Evolutionary conservation across 2,113 vertebrate genomes (phyloP), one percentile per base, ranked within the genome.

Genomic region (Melanerpes formicivorus): DNA sequence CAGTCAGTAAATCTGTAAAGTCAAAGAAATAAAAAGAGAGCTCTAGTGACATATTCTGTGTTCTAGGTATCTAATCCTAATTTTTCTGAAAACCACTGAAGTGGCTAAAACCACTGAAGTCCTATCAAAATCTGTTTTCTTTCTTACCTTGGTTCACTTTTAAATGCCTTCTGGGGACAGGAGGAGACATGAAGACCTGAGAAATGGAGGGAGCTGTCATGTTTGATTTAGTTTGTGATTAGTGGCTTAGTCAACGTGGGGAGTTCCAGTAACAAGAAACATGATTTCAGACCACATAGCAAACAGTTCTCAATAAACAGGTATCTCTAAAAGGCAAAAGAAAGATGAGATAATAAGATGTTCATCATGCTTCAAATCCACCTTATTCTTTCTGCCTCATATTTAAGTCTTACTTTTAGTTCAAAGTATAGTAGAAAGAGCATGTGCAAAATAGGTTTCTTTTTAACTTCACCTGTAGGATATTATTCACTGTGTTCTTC

Each of bases 401-500:
- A 21, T 25, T 76, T 58, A 60, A 63, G 19, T 81, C 77, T 67
- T 62, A 67, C 25, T 37, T 54, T 63, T 37, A 26, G 34, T 40
- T 63, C 5, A 60, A 46, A 55, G 18, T 91, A 87, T 52, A 90
- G 70, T 88, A 85, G 56, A 88, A 95, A 80, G 83, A 87, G 52
- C 63, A 66, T 87, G 78, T 16, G 11, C 59, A 95, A 90, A 95
- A 91, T 6, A 56, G 81, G 78, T 95, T 94, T 94, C 95, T 63
- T 71, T 93, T 44, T 44, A 44, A 89, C 95, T 74, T 88, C 77
- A 95, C 75, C 84, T 69, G 19, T 46, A 59, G 54, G 88, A 91
- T 95, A 87, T 76, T 95, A 87, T 76, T 81, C 82, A 64, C 76
- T 90, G 22, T 92, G 84, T 87, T 95, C 94, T 90, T 87, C 34